Evolutionary conservation across 2,888 invertebrate species (phyloP).

Genomic region (Temnothorax unifasciatus): DNA sequence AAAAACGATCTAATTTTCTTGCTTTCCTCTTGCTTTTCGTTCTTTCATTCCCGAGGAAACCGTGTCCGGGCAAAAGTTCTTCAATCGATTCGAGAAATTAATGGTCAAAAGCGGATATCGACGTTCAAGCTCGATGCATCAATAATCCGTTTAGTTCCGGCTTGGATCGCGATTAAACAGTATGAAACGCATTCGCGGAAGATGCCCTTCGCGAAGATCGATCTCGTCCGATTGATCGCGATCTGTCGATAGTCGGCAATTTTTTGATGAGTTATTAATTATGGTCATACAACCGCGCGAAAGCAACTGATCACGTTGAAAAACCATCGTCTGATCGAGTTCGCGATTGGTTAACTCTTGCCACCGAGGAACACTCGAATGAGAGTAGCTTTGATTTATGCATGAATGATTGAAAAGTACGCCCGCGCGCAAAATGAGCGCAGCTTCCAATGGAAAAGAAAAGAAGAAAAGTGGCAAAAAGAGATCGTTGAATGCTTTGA

Average conservation of each 20-base stretch:
- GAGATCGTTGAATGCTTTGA: slow-evolving; percentile 37
- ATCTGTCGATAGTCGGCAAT: slow-evolving; percentile 64
- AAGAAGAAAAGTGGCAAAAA: neutral
- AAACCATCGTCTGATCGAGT: slow-evolving; percentile 59
- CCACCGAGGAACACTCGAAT: slow-evolving; percentile 7
- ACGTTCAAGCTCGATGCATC: slow-evolving; percentile 55
- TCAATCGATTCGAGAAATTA: slow-evolving; percentile 54
- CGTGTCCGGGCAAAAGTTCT: neutral
- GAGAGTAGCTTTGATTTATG: slow-evolving; percentile 64
- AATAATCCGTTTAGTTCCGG: slow-evolving; percentile 39
- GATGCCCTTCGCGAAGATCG: slow-evolving; percentile 24
- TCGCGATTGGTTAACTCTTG: slow-evolving; percentile 64
- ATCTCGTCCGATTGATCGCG: slow-evolving; percentile 50
- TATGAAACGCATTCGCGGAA: slow-evolving; percentile 35
- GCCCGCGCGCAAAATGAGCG: slow-evolving; percentile 1
- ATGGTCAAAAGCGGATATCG: slow-evolving; percentile 50
- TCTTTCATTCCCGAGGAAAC: slow-evolving; percentile 30
- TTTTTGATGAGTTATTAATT: slow-evolving; percentile 75
- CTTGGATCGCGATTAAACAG: slow-evolving; percentile 57
- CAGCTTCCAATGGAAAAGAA: neutral
- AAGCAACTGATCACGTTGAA: slow-evolving; percentile 75
- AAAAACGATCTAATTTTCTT: slow-evolving; percentile 41
- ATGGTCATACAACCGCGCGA: slow-evolving; percentile 49
- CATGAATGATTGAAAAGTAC: slow-evolving; percentile 53
- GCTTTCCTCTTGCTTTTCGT: slow-evolving; percentile 49